These are phyloP conservation scores for Halcyon badia DNA, from an alignment of 2,797 vertebrate genomes.

Conservation along the genomic window DNA sequence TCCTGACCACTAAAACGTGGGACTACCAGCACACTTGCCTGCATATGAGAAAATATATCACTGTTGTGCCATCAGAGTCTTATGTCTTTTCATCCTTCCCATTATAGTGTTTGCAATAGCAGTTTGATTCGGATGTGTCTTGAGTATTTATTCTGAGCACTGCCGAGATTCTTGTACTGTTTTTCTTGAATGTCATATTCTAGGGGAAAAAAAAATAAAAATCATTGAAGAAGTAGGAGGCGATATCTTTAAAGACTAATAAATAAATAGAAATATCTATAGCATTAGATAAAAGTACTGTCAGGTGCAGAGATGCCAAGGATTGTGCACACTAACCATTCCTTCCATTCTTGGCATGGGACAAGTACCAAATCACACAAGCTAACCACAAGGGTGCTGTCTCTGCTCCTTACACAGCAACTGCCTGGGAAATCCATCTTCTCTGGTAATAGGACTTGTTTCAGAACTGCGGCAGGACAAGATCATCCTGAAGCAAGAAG, in stretches of 20 bases:
- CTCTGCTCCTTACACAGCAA: not conserved
- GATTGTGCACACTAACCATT: not conserved
- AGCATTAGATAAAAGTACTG: not conserved
- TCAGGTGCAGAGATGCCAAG: not conserved
- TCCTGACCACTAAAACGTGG: not conserved
- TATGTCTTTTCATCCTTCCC: not conserved
- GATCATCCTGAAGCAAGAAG: not conserved
- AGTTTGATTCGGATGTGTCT: not conserved
- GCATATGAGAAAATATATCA: not conserved
- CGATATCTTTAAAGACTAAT: not conserved
- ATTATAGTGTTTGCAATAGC: not conserved
- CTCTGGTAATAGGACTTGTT: not conserved
- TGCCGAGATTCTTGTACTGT: not conserved
- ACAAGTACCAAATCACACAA: not conserved
- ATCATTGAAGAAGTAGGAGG: not conserved
- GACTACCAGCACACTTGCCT: not conserved
- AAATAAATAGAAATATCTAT: not conserved
- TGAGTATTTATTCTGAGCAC: not conserved
- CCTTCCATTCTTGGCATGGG: not conserved
- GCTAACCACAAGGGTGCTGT: not conserved
- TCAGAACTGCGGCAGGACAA: not conserved
- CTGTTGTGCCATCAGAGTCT: not conserved
- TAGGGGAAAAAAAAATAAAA: not conserved
- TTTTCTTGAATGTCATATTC: not conserved
- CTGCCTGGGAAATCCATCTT: not conserved